These are phyloP conservation scores for Macaca mulatta DNA, from an alignment of 2,113 vertebrate genomes.

Conservation along the genomic window DNA sequence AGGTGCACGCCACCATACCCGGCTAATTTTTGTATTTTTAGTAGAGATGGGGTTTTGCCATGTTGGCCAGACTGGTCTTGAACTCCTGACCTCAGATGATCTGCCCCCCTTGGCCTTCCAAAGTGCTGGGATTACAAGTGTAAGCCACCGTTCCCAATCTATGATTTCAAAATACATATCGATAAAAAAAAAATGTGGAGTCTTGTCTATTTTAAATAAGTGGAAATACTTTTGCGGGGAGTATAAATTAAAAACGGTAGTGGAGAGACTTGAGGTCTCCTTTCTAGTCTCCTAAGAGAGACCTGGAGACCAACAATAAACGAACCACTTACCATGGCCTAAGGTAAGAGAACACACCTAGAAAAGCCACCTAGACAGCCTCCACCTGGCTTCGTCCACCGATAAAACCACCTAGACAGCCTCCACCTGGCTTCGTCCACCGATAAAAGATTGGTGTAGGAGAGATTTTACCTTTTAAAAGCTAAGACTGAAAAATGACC, in stretches of 20 bases:
- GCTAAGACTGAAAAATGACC: not conserved
- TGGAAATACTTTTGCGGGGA: not conserved
- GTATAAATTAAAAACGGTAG: not conserved
- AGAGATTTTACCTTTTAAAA: not conserved
- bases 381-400: not conserved
- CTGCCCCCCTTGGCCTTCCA: no score
- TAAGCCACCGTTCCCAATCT: no score
- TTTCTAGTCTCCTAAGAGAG: not conserved
- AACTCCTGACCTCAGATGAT: no score
- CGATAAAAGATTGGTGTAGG: not conserved
- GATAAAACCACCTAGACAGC: not conserved
- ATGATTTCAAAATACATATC: not conserved
- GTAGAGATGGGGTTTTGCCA: no score
- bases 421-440: not conserved
- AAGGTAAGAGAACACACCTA: not conserved
- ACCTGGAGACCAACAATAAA: not conserved
- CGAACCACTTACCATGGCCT: not conserved
- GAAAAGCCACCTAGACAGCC: not conserved
- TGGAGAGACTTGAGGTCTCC: not conserved
- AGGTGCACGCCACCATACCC: no score
- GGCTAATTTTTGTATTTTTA: no score
- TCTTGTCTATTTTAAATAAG: slow-evolving; percentile 28
- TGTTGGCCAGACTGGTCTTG: no score
- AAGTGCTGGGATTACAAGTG: no score
- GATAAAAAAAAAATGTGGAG: not conserved